Evolutionary conservation across 92 coral and sea anemone genomes (phyloP), one percentile per base, ranked within the genome.

Genomic region (Meandrina meandrites): DNA sequence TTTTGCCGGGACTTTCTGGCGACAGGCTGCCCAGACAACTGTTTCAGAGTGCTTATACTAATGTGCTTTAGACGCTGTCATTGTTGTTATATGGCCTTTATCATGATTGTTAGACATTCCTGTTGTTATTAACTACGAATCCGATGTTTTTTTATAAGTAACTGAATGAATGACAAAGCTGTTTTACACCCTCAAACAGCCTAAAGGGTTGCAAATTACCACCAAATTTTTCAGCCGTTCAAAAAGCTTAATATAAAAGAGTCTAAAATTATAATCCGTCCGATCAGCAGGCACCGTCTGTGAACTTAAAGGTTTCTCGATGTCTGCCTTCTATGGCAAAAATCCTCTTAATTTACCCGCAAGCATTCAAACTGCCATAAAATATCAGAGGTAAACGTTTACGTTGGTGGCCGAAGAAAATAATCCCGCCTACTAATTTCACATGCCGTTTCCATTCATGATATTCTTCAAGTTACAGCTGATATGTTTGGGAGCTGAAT

Each of bases 331-430:
- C 42, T n/a, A 6, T 19, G 78, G 9, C n/a, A 17, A 36, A 37
- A 73, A 37, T 37, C 78, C 51, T 36, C 27, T 40, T 73, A 35
- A 22, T 36, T 73, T 34, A 13, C 17, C 45, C 21, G n/a, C 78
- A 34, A 37, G 13, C 48, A 22, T 36, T 73, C 47, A 73, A 37
- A 35, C 51, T 36, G n/a, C 48, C 15, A 73, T 73, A 40, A 40
- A 17, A 32, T 72, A 19, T 72, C 48, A 35, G 1, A 35, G 12
- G 21, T 32, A 72, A 35, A 35, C 78, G 45, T 73, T 73, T 18
- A 35, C 78, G 45, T 73, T 73, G 78, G 78, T 73, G 78, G 78
- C 51, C 78, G 11, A 35, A 73, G 10, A 68, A 71, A 16, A 73
- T 18, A 11, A 40, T 14, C 15, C 24, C 21, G 5, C 28, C 15